Percentiles rank a stretch among this genome's conserved stretches.
Conservation (phyloP, 2,113 vertebrate genomes). For the Origma solitaria region DNA sequence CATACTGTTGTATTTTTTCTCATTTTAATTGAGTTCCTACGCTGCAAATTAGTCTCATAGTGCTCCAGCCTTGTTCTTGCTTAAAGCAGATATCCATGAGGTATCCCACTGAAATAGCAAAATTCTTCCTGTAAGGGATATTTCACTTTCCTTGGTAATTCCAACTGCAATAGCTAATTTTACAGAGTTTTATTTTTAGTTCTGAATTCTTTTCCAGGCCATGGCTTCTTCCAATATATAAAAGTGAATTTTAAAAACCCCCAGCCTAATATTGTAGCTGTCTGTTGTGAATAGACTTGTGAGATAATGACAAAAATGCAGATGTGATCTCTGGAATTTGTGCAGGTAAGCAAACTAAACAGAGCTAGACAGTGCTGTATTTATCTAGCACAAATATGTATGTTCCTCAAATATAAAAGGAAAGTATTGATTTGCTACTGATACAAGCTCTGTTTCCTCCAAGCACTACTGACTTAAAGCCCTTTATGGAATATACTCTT, state of each 20-base stretch:
- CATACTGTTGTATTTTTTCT: neutral
- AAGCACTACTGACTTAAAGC: conserved; percentile 20
- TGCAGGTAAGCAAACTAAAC: conserved; percentile 14
- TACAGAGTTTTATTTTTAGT: neutral
- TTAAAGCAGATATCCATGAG: neutral
- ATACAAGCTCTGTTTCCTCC: conserved; percentile 42
- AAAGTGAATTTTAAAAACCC: neutral
- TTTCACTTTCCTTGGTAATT: neutral
- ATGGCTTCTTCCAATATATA: neutral
- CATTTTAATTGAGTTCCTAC: conserved; percentile 20
- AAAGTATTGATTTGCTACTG: conserved; percentile 53
- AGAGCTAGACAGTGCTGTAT: conserved; percentile 32
- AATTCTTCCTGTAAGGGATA: neutral
- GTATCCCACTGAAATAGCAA: neutral
- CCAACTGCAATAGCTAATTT: neutral
- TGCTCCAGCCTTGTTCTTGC: neutral
- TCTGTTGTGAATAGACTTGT: conserved; percentile 40
- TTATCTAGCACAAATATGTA: conserved; percentile 55
- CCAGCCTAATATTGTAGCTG: neutral
- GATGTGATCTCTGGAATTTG: conserved; percentile 34
- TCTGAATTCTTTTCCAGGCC: neutral
- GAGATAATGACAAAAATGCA: conserved; percentile 57
- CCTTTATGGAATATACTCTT: conserved; percentile 23
- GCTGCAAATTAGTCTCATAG: neutral
- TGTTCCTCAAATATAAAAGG: conserved; percentile 30